Base-by-base conservation (phyloP, 2,888 invertebrate species). In the Lymantria monacha region DNA sequence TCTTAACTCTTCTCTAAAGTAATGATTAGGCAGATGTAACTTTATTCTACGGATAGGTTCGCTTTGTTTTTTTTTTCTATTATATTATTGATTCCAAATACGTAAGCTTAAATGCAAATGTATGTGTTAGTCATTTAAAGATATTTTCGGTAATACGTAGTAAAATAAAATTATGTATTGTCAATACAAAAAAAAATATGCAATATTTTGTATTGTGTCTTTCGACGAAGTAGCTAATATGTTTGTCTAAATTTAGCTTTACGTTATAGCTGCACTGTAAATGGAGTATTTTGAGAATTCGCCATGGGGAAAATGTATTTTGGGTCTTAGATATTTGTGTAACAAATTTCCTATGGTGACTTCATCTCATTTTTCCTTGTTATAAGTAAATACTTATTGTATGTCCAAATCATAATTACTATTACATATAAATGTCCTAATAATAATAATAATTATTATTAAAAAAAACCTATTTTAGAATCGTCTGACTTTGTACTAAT, bases 401-500 rank as follows among this genome's bases (percentile, higher is more conserved):
- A 22, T 22, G 57, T 66, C 69, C 66, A 63, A 51, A 58, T 44
- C 51, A 51, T 50, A 50, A 51, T 47, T 50, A 52, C 14, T 58
- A 43, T 46, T 14, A 44, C 42, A 41, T 46, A 49, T 50, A 53
- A 59, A 59, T 55, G 56, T 62, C 57, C 62, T 59, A 33, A 33
- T 12, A 48, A 55, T 36, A 33, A 40, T 40, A 48, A 66, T 59
- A 30, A 33, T 12, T 46, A 51, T 36, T 40, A 40, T 40, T 48
- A 66, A 57, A 57, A 45, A 44, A 50, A 42, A 55, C 48, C 59
- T 69, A 66, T 69, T 69, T 59, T 69, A 63, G 63, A 51, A 61
- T 61, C 57, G 58, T 61, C 66, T 63, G 46, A 49, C 60, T 66
- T 66, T 68, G 55, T 69, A 65, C 51, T 52, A 30, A 44, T 53